Evolutionary conservation across 2,797 vertebrate genomes (phyloP).

Genomic region (Tympanoctomys barrerae): DNA sequence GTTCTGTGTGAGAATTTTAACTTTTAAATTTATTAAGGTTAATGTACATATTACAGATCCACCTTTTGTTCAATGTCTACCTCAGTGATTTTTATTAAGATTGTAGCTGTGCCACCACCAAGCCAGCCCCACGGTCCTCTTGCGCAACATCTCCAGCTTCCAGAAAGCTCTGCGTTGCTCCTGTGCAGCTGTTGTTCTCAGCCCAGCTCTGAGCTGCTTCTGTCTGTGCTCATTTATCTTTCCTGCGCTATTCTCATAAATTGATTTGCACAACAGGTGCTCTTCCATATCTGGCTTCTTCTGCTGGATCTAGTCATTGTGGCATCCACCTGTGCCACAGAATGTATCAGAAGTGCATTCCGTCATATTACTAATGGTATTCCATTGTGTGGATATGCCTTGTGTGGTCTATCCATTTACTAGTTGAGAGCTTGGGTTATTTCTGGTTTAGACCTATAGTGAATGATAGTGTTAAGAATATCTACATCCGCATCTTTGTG

Average conservation of each 20-base stretch:
- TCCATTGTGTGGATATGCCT: neutral
- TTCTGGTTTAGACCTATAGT: neutral
- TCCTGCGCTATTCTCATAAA: neutral
- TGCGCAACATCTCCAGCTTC: neutral
- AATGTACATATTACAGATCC: neutral
- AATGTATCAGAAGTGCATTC: neutral
- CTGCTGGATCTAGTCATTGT: neutral
- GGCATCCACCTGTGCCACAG: neutral
- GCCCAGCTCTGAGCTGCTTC: neutral
- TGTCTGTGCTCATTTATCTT: neutral
- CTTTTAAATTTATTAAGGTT: neutral
- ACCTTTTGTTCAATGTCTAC: no score
- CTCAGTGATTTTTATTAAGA: neutral
- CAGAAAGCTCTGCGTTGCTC: neutral
- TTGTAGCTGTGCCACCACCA: neutral
- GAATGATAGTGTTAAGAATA: neutral
- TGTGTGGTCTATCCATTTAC: neutral
- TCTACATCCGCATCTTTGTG: neutral
- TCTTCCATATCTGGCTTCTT: neutral
- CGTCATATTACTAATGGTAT: neutral
- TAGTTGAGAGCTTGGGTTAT: neutral
- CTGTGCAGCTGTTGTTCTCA: neutral
- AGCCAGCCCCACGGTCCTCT: neutral
- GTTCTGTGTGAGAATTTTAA: neutral
- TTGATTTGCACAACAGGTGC: neutral